Percentiles rank a stretch among this genome's conserved stretches.
These are phyloP conservation scores for Candoia aspera DNA, from an alignment of 2,113 vertebrate species.

Conservation along the genomic window DNA sequence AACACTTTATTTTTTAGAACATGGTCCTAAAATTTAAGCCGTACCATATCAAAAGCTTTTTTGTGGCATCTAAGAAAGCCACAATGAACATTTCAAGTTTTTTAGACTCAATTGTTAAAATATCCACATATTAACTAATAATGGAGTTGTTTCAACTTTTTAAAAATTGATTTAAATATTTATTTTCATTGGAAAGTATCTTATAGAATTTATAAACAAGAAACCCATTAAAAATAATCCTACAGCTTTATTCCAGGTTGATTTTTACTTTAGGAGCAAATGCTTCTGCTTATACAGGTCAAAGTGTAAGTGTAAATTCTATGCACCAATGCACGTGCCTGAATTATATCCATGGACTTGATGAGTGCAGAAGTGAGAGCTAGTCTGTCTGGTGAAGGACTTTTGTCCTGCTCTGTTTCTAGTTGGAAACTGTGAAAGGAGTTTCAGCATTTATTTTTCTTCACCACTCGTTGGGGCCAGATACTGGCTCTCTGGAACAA, in stretches of 20 bases:
- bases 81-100: background rate
- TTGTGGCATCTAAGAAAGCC: background rate
- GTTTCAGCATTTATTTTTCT: no score
- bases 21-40: background rate
- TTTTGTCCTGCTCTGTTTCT: background rate
- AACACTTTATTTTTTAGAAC: background rate
- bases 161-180: background rate
- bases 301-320: background rate
- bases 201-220: background rate
- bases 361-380: background rate
- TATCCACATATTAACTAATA: background rate
- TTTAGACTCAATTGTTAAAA: background rate
- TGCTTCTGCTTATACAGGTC: background rate
- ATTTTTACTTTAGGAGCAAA: background rate
- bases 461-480: no score
- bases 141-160: background rate
- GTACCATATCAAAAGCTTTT: background rate
- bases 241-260: background rate
- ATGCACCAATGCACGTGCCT: background rate
- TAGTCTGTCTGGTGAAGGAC: background rate
- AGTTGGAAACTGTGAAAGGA: background rate
- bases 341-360: background rate
- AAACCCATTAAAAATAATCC: background rate
- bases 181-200: background rate
- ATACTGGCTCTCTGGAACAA: background rate